A percentile compares a stretch with the other conserved stretches of the same genome.
Conservation (phyloP, 2,797 vertebrate genomes). For the Poliocrania exsul region DNA sequence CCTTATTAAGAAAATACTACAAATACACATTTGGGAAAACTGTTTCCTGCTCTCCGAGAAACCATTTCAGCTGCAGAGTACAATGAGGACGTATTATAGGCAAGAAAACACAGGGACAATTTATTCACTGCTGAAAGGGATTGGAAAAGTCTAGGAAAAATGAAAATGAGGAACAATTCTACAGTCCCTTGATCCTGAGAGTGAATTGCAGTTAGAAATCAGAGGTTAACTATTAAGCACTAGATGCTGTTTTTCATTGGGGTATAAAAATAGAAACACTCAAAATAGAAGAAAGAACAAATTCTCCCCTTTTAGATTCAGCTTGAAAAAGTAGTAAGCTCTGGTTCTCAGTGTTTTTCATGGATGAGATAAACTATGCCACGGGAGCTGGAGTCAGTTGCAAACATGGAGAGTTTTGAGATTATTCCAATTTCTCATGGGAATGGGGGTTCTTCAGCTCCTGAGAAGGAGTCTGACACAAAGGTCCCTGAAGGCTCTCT, state of each 20-base stretch:
- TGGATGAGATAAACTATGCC: background rate
- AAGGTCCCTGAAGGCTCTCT: background rate
- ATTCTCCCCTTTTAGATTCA: background rate
- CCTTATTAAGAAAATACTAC: background rate
- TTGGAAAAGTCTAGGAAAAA: background rate
- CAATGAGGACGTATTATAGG: background rate
- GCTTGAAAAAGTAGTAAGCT: background rate
- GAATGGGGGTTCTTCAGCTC: background rate
- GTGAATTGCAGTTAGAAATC: background rate
- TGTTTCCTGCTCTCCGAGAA: background rate
- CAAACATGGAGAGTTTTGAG: fast-evolving
- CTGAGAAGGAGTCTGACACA: background rate
- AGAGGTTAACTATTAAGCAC: background rate
- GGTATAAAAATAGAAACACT: slow-evolving; percentile 12
- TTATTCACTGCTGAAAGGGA: background rate
- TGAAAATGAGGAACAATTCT: background rate
- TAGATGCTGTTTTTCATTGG: background rate
- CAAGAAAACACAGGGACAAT: background rate
- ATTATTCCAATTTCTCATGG: background rate
- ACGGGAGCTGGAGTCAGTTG: background rate
- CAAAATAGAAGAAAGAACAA: slow-evolving; percentile 21
- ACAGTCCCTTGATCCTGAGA: background rate
- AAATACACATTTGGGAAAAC: background rate
- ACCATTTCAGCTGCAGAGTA: background rate
- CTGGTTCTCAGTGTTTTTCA: background rate